A percentile compares a stretch with the other conserved stretches of the same genome.
phyloP scores from a whole-genome alignment of 2,888 invertebrate species.

The Spilosoma lubricipeda region DNA sequence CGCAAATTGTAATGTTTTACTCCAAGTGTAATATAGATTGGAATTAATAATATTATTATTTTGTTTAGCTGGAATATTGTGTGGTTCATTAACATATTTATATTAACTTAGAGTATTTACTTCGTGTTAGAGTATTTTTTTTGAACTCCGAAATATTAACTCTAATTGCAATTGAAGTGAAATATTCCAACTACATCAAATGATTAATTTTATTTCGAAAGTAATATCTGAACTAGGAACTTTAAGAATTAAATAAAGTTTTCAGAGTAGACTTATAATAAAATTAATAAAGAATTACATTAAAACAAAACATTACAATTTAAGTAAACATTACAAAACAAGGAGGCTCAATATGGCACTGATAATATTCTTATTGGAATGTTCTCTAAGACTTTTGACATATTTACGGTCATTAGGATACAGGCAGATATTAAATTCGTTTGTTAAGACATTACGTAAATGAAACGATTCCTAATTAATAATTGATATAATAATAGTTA shows the following conservation, averaged over 20 bases:
- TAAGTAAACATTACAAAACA: conserved; percentile 15
- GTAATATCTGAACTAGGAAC: neutral
- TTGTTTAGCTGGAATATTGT: neutral
- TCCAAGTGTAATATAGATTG: neutral
- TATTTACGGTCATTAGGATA: conserved; percentile 14
- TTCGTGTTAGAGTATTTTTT: neutral
- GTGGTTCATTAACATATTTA: neutral
- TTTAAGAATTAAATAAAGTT: conserved; percentile 1
- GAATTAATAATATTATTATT: neutral
- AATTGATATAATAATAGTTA: conserved; percentile 25
- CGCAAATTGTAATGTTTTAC: conserved; percentile 26
- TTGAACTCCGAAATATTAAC: neutral
- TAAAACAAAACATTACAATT: conserved; percentile 8
- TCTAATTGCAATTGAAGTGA: neutral
- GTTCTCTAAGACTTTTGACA: conserved; percentile 33
- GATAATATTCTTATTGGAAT: conserved; percentile 43
- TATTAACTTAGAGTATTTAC: neutral
- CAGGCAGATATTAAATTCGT: conserved; percentile 21
- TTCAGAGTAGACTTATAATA: neutral
- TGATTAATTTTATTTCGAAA: neutral
- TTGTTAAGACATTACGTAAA: conserved; percentile 19
- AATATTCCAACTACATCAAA: neutral
- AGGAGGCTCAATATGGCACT: conserved; percentile 46
- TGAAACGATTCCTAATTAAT: conserved; percentile 20
- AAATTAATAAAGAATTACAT: neutral